Evolutionary conservation across 2,113 vertebrate genomes (phyloP).

Genomic region (Talpa occidentalis): DNA sequence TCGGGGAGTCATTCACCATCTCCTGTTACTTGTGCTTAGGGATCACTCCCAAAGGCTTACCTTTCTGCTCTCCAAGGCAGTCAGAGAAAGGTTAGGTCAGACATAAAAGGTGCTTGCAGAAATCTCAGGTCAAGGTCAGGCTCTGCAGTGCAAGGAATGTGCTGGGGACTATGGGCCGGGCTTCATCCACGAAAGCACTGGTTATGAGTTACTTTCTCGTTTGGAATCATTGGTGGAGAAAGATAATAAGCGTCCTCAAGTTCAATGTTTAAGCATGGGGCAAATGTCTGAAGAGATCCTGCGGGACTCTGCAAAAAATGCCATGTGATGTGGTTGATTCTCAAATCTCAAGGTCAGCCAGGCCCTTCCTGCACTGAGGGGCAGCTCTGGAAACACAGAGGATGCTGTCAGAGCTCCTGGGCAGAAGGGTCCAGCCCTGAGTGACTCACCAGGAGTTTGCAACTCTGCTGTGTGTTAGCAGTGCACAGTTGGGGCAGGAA

Average conservation of each 20-base stretch:
- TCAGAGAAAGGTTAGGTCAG: background rate
- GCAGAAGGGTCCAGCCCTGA: background rate
- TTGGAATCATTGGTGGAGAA: background rate
- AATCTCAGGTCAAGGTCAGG: background rate
- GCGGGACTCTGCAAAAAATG: background rate
- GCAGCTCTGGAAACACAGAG: background rate
- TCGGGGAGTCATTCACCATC: background rate
- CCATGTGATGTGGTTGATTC: too few species aligned
- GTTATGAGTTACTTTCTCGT: background rate
- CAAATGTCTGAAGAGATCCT: background rate
- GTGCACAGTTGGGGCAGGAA: background rate
- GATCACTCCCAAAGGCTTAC: background rate
- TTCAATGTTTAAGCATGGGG: background rate
- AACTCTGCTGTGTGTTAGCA: background rate
- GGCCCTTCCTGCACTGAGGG: too few species aligned
- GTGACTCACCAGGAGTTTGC: accelerated
- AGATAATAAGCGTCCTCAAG: background rate
- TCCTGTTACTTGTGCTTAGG: background rate
- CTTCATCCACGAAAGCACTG: background rate
- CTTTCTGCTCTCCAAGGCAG: background rate
- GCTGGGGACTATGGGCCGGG: accelerated
- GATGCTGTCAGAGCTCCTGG: too few species aligned
- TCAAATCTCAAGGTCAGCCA: background rate
- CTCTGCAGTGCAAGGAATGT: background rate
- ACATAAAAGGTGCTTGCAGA: background rate